Base-by-base conservation (phyloP, 2,888 invertebrate genomes). In the Dryococelus australis region DNA sequence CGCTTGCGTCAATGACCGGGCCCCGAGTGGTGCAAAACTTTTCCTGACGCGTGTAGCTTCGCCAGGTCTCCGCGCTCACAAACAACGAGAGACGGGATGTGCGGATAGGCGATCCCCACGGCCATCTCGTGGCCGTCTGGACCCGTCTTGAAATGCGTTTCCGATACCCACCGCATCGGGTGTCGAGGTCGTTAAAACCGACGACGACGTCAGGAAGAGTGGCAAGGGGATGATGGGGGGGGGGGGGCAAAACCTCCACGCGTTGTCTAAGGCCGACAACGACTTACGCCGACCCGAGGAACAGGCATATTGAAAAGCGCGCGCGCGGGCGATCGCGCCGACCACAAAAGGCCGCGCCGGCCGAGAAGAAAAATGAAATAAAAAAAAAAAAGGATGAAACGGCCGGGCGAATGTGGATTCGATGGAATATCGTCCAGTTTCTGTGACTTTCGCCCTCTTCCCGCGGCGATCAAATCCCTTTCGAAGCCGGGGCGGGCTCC, bases 141-240 rank as follows among this genome's bases (percentile, higher is more conserved):
- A 65, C 24, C 65, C 65, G 65, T 20, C 65, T 20, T 6, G 65
- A n/a, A 65, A 65, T n/a, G 65, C 65, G 65, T 65, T 20, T 65
- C 65, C 65, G 65, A 65, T 65, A 65, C 65, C 65, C 65, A n/a
- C 65, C 65, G 65, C n/a, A 65, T 65, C 65, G n/a, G 65, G 24
- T 65, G 65, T 65, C 65, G 65, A 65, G 65, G 65, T 65, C 65
- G n/a, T 20, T 65, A 65, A 47, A 47, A 47, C 47, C 47, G 47
- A 47, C 47, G 47, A 47, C 47, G 47, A 47, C 10, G 47, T 47
- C 0, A 13, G 47, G 47, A 8, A 35, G 8, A 16, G 47, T 9
- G 47, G 12, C 47, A 12, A 9, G 12, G n/a, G n/a, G 47, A 12
- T 47, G 12, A 9, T 47, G 47, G 47, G 12, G 12, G 47, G 47